Evolutionary conservation across 2,797 vertebrate species (phyloP), one percentile per base, ranked within the genome.

Genomic region (Cichlasoma orientale): DNA sequence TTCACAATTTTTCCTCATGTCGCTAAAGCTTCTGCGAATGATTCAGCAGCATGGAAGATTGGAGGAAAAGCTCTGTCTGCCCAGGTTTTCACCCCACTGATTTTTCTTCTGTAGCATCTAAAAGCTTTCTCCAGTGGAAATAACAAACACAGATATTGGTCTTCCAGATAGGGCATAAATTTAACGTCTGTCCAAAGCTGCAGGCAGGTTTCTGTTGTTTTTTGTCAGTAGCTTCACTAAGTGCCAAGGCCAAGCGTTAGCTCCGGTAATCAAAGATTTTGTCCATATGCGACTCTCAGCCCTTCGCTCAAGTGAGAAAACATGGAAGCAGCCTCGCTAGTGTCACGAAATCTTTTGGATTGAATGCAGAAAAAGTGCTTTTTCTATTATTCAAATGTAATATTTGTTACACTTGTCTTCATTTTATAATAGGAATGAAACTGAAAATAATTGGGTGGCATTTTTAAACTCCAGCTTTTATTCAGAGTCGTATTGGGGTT

Each of bases 261-360:
- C 81, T 78, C 58, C 54, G 56, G 44, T 78, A 78, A 77, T 78
- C 61, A 82, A 54, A 77, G 80, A 87, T 27, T 78, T 61, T 38
- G 72, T 80, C 77, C 79, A 68, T 80, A 77, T 77, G 69, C 88
- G 23, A n/a, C 80, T 77, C 66, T 85, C 63, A 53, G 75, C 66
- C 56, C 29, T 55, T 61, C 44, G 83, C 57, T 69, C 9, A 23
- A 72, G 50, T 56, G 44, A 74, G 58, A 76, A 84, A 69, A 74
- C 74, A 79, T 74, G 68, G 71, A 79, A 36, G 25, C 63, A 63
- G 50, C 44, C 33, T 78, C 10, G 21, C 74, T 63, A 23, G 61
- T 63, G 66, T 33, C 58, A 25, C 6, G 9, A 78, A 84, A 85
- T 82, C 50, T 36, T 7, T 85, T 19, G 8, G 52, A 56, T 82